Percentiles rank a stretch among this genome's conserved stretches.
Conservation (phyloP, 1,140 invertebrate species). For the Charaxes varanes region DNA sequence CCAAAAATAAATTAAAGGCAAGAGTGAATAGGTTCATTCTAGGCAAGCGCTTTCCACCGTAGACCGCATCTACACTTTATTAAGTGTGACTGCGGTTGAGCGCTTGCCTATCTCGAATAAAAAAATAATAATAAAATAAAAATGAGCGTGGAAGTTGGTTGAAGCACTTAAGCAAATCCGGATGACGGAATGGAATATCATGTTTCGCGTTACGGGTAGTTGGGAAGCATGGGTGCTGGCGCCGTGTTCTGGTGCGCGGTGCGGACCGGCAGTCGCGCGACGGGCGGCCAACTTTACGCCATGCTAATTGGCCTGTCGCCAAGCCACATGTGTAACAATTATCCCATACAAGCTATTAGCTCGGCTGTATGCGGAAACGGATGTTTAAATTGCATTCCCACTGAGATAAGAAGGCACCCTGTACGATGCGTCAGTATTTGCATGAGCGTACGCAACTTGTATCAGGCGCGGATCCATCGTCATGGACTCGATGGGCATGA, state of each 20-base stretch:
- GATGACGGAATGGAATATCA: conserved; percentile 33
- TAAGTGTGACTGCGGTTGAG: too few species aligned
- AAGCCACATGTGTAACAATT: conserved; percentile 69
- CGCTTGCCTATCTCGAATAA: too few species aligned
- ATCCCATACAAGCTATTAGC: conserved; percentile 66
- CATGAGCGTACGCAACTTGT: too few species aligned
- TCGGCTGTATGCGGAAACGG: conserved; percentile 65
- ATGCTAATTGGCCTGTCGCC: conserved; percentile 70
- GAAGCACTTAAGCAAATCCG: conserved; percentile 18
- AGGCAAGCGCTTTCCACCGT: too few species aligned
- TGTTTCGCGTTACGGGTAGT: conserved; percentile 33
- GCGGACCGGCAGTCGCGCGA: conserved; percentile 21
- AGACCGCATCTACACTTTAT: too few species aligned
- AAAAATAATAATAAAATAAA: too few species aligned
- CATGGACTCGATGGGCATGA: too few species aligned
- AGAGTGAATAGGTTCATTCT: too few species aligned
- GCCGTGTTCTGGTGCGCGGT: conserved; percentile 14
- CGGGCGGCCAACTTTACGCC: conserved; percentile 36
- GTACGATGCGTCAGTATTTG: too few species aligned
- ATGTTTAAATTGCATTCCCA: conserved; percentile 67
- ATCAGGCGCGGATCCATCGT: too few species aligned
- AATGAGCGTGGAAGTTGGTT: too few species aligned
- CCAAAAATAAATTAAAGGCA: too few species aligned
- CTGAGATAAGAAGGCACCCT: conserved; percentile 33
- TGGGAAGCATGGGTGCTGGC: conserved; percentile 23